Conservation (phyloP, 2,888 invertebrate species). For the Diogma glabrata region DNA sequence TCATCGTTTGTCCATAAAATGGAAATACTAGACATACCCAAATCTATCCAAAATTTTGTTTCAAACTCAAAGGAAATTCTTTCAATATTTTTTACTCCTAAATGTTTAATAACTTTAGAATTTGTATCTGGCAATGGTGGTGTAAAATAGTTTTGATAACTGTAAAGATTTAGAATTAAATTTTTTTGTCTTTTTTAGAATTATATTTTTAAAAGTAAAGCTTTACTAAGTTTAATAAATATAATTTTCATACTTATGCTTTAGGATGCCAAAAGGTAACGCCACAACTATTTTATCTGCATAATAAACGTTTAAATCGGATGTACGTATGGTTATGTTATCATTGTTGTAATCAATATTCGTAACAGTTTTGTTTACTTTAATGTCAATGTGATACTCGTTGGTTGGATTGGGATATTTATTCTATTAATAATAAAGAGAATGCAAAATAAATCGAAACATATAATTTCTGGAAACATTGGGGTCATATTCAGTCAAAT, state of each 20-base stretch:
- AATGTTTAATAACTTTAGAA: background rate
- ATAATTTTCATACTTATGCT: conserved; percentile 6
- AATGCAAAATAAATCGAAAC: too few relatives aligned
- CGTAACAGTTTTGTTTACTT: background rate
- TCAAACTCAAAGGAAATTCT: conserved; percentile 2
- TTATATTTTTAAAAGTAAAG: too few relatives aligned
- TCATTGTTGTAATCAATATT: background rate
- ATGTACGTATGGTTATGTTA: background rate
- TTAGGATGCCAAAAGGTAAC: background rate
- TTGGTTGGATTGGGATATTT: background rate
- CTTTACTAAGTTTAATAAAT: too few relatives aligned
- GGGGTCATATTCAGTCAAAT: too few relatives aligned
- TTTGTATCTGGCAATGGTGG: background rate
- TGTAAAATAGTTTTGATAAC: conserved; percentile 7
- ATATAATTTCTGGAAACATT: too few relatives aligned
- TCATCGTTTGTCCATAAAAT: background rate
- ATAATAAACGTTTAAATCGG: background rate
- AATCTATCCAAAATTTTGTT: background rate
- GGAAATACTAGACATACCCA: background rate
- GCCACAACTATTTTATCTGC: conserved; percentile 1
- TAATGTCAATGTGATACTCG: background rate
- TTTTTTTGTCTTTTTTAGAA: too few relatives aligned
- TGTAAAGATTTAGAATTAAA: too few relatives aligned
- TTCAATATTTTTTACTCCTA: background rate
- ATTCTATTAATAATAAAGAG: background rate